Evolutionary conservation across 2,113 vertebrate species (phyloP).

Genomic region (Anhinga rufa): DNA sequence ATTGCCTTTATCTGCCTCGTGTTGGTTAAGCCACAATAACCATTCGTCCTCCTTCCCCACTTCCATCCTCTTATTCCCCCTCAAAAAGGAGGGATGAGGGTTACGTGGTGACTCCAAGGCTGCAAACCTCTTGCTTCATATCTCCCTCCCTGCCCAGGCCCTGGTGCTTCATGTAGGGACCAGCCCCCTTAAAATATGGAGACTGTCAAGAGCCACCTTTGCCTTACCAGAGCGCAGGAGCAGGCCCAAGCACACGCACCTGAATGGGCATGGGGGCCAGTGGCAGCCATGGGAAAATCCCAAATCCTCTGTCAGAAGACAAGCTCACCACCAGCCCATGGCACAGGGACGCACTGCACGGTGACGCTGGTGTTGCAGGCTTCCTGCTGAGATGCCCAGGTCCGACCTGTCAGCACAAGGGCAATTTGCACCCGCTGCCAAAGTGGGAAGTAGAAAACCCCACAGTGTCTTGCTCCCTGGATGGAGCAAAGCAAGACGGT

Average conservation of each 20-base stretch:
- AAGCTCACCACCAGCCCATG: background rate
- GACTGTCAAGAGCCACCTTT: background rate
- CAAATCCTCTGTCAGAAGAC: background rate
- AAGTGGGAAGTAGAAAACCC: background rate
- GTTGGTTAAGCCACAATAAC: too few relatives aligned
- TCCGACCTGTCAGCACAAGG: rapidly evolving
- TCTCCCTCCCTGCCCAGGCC: background rate
- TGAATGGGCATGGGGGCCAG: rapidly evolving
- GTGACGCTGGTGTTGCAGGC: rapidly evolving
- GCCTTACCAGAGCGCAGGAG: background rate
- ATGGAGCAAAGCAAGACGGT: background rate
- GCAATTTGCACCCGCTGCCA: background rate
- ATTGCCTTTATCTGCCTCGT: too few relatives aligned
- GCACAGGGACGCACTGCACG: rapidly evolving
- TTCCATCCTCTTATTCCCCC: background rate
- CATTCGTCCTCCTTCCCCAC: too few relatives aligned
- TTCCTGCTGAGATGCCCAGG: rapidly evolving
- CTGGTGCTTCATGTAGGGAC: background rate
- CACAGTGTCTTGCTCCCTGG: background rate
- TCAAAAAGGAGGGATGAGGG: background rate
- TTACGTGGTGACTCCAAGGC: background rate
- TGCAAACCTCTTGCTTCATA: background rate
- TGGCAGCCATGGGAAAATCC: background rate
- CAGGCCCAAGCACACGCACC: rapidly evolving
- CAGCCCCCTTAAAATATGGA: background rate